Percentiles rank a stretch among this genome's conserved stretches.
Conservation (phyloP, 2,113 vertebrate genomes). For the Notiomystis cincta region DNA sequence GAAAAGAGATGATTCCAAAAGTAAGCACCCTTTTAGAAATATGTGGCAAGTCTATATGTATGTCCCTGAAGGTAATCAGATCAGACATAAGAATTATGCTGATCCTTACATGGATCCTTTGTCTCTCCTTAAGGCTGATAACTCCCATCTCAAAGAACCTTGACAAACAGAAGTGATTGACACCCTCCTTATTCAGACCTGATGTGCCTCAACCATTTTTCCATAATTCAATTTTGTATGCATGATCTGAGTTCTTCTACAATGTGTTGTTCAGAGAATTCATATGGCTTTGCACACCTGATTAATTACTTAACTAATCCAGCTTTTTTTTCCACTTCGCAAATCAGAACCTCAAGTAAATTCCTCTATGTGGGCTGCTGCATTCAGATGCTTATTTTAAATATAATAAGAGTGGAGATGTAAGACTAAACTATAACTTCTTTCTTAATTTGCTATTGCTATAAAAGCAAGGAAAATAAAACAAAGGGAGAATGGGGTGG, state of each 20-base stretch:
- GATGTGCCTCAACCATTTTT: background rate
- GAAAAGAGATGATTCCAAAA: background rate
- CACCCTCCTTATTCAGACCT: background rate
- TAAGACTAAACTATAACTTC: background rate
- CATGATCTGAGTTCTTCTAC: constrained; percentile 9
- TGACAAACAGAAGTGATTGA: constrained; percentile 25
- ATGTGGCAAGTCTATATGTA: background rate
- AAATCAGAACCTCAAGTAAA: background rate
- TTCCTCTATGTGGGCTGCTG: background rate
- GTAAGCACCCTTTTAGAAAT: background rate
- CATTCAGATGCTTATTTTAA: background rate
- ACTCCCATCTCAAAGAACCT: background rate
- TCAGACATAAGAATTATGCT: constrained; percentile 3
- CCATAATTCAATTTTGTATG: background rate
- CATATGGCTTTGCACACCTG: constrained; percentile 27
- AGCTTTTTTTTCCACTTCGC: background rate
- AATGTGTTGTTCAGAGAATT: background rate
- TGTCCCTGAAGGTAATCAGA: background rate
- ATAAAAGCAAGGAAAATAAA: background rate
- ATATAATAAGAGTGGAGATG: background rate
- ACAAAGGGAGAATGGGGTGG: background rate
- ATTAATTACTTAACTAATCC: constrained; percentile 36
- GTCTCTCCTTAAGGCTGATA: constrained; percentile 22
- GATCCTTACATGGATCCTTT: background rate
- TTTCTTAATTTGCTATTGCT: background rate